Conservation (phyloP, 2,113 vertebrate species). For the Uria lomvia region DNA sequence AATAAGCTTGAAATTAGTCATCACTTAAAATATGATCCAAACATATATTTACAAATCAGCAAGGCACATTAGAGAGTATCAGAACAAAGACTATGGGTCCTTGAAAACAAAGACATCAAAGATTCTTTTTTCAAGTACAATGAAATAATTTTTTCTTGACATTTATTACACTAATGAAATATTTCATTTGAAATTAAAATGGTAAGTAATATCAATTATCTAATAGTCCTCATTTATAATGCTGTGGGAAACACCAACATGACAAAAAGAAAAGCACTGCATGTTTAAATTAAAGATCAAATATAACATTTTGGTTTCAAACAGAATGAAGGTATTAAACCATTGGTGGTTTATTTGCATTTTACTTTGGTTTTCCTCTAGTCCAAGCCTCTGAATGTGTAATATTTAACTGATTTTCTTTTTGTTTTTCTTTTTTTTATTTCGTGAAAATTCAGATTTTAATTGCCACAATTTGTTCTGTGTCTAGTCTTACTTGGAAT, state of each 20-base stretch:
- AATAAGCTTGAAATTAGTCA: constrained; percentile 33
- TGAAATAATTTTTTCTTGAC: not conserved
- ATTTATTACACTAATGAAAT: not conserved
- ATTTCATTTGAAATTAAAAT: not conserved
- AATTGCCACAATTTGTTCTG: not conserved
- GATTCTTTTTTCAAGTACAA: not conserved
- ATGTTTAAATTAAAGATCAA: not conserved
- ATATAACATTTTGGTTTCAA: not conserved
- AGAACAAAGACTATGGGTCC: not conserved
- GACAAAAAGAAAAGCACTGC: not conserved
- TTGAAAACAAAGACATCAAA: not conserved
- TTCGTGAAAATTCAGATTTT: not conserved
- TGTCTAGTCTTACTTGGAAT: not conserved
- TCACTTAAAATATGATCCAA: not conserved
- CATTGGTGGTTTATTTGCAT: not conserved
- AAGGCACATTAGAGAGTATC: not conserved
- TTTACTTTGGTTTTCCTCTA: not conserved
- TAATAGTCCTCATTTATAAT: not conserved
- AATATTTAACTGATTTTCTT: not conserved
- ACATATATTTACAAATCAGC: not conserved
- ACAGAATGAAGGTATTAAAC: not conserved
- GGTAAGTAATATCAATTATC: not conserved
- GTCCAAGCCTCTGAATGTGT: not conserved
- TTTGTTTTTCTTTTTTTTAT: not conserved
- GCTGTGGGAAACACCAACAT: not conserved